Evolutionary conservation across 1,140 invertebrate genomes (phyloP).

Genomic region (Eumaeus atala): DNA sequence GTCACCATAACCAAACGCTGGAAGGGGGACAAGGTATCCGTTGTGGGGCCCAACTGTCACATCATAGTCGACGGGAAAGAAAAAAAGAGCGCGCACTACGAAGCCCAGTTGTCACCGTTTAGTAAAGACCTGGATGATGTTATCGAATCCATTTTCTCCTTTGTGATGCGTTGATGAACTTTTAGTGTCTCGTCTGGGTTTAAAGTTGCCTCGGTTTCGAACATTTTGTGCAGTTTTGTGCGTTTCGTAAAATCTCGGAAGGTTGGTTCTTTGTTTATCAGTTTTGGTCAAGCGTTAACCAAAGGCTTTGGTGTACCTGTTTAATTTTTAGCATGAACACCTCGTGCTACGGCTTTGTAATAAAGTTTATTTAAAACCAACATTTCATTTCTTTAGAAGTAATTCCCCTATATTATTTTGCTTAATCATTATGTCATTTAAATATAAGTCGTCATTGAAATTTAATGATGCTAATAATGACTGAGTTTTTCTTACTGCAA

Average conservation of each 20-base stretch:
- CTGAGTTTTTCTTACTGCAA: too few relatives aligned
- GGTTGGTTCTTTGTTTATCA: neutral
- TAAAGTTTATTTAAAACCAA: too few relatives aligned
- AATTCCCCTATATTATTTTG: too few relatives aligned
- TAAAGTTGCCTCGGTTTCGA: neutral
- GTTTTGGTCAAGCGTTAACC: too few relatives aligned
- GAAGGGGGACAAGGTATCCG: conserved; percentile 47
- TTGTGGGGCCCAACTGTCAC: conserved; percentile 47
- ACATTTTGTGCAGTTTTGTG: conserved; percentile 1
- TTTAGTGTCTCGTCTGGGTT: neutral
- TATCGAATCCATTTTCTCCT: conserved; percentile 63
- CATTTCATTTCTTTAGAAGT: too few relatives aligned
- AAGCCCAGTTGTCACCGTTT: conserved; percentile 61
- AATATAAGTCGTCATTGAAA: too few relatives aligned
- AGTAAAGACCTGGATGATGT: conserved; percentile 65
- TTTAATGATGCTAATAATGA: too few relatives aligned
- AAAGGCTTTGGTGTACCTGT: too few relatives aligned
- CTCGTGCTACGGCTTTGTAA: too few relatives aligned
- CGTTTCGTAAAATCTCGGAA: neutral
- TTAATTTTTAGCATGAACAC: too few relatives aligned
- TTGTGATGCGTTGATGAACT: conserved; percentile 56
- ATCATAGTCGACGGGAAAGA: conserved; percentile 53
- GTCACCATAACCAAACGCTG: conserved; percentile 45
- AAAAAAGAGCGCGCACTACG: conserved; percentile 39
- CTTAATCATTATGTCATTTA: too few relatives aligned